phyloP scores from a whole-genome alignment of 2,113 vertebrate species.

The Centropus bengalensis region DNA sequence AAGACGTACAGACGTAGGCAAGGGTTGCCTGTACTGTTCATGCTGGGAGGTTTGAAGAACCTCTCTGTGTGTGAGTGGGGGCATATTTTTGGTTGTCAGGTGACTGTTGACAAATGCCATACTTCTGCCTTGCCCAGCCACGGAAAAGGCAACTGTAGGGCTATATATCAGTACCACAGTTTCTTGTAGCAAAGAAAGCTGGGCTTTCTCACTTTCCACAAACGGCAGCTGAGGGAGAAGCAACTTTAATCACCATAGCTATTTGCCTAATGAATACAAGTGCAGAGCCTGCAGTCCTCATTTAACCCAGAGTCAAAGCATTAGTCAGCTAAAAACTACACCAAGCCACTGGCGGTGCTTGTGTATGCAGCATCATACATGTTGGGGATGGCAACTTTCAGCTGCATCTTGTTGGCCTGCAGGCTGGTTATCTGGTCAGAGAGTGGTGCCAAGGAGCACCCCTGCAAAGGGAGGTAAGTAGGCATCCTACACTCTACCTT shows the following conservation, averaged over 20 bases:
- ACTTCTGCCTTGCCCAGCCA: not conserved
- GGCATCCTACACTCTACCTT: not conserved
- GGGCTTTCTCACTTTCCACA: not conserved
- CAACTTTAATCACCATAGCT: not conserved
- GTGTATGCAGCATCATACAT: rapidly evolving
- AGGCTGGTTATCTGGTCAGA: not conserved
- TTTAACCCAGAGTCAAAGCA: not conserved
- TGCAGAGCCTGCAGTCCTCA: not conserved
- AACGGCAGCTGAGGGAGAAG: not conserved
- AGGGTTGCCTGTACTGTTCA: not conserved
- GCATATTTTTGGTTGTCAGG: not conserved
- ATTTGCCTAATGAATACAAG: not conserved
- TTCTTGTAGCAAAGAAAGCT: not conserved
- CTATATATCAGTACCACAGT: rapidly evolving
- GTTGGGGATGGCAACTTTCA: not conserved
- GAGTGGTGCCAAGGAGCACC: not conserved
- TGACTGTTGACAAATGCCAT: not conserved
- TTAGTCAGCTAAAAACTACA: not conserved
- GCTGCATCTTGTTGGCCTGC: rapidly evolving
- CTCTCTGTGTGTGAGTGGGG: not conserved
- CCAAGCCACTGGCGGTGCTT: not conserved
- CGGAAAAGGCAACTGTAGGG: not conserved
- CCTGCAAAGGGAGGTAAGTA: not conserved
- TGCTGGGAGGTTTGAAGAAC: not conserved
- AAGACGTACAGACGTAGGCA: not conserved